Base-by-base conservation (phyloP, 2,113 vertebrate genomes). In the Hyaena hyaena region DNA sequence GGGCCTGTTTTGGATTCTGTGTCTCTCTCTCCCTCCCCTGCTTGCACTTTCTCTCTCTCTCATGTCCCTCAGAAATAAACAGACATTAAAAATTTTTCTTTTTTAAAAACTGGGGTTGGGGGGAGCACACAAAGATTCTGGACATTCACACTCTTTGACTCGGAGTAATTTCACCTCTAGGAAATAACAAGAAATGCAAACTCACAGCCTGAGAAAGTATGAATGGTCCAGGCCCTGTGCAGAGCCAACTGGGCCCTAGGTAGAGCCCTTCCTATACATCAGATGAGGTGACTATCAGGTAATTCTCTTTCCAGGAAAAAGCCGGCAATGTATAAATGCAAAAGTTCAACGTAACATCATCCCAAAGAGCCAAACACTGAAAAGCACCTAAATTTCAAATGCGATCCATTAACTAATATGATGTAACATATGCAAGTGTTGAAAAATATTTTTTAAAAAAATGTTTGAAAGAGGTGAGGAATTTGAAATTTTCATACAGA, bases 191-290 rank as follows among this genome's bases (percentile, higher is more conserved):
- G 69, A 35, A 31, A 39, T 0, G 0, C 35, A 35, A 1, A 1
- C 15, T 55, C 4, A 0, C n/a, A 33, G 73, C 10, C 58, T 1
- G 16, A 80, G 76, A 35, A 87, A 43, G n/a, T 2, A 2, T 1
- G n/a, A 48, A 6, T 0, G 39, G 31, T 14, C 23, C 8, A 0
- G 21, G 6, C 11, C 39, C 31, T 31, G 11, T 3, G 8, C 9
- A 45, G 26, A 53, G 63, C 28, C 74, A 58, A 71, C 43, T 28
- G 83, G 48, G 48, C 12, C 50, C 3, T 1, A 16, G 58, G 61
- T 0, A 11, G 5, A 24, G 31, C 15, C 12, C 35, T 31, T 53
- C 58, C 58, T 23, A 61, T 61, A 23, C 21, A 61, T 19, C 39
- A 24, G 1, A 24, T 0, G 3, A 31, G 3, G 9, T 4, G 26